These are phyloP conservation scores for Polyergus mexicanus DNA, from an alignment of 1,140 invertebrate species.

Conservation along the genomic window DNA sequence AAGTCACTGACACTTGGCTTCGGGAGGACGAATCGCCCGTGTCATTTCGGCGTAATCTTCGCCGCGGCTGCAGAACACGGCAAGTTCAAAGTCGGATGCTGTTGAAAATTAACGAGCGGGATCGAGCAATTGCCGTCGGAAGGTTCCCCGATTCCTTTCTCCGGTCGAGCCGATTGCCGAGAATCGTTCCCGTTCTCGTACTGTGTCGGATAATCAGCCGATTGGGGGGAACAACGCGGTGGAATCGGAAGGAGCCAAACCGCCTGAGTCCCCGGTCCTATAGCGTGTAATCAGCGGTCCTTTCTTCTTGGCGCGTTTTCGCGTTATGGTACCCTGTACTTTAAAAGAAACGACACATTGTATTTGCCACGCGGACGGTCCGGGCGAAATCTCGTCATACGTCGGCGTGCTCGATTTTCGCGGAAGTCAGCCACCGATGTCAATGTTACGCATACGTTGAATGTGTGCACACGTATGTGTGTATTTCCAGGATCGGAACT, in stretches of 20 bases:
- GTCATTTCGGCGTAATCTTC: constrained; percentile 43
- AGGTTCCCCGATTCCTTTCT: constrained; percentile 55
- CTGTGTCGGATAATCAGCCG: constrained; percentile 52
- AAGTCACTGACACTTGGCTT: constrained; percentile 39
- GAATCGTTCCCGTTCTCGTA: constrained; percentile 42
- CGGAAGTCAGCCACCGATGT: constrained; percentile 63
- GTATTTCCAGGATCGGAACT: not conserved
- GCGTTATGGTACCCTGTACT: constrained; percentile 68
- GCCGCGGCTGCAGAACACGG: constrained; percentile 31
- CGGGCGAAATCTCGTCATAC: constrained; percentile 20
- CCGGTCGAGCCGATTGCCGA: constrained; percentile 39
- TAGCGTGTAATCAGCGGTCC: constrained; percentile 59
- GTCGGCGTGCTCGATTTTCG: constrained; percentile 68
- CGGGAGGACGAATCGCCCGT: constrained; percentile 8
- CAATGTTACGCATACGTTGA: not conserved
- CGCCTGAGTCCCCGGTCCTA: constrained; percentile 24
- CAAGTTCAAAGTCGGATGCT: constrained; percentile 52
- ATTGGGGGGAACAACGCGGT: constrained; percentile 10
- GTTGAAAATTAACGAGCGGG: constrained; percentile 57
- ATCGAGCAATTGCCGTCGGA: constrained; percentile 43
- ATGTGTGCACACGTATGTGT: not conserved
- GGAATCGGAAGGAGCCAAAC: constrained; percentile 50
- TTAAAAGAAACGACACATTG: constrained; percentile 50
- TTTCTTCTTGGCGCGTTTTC: constrained; percentile 61
- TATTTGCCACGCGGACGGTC: constrained; percentile 43